Percentiles rank a stretch among this genome's conserved stretches.
Evolutionary conservation across 2,113 vertebrate species (phyloP).

Genomic region (Chaetorhynchus papuensis): DNA sequence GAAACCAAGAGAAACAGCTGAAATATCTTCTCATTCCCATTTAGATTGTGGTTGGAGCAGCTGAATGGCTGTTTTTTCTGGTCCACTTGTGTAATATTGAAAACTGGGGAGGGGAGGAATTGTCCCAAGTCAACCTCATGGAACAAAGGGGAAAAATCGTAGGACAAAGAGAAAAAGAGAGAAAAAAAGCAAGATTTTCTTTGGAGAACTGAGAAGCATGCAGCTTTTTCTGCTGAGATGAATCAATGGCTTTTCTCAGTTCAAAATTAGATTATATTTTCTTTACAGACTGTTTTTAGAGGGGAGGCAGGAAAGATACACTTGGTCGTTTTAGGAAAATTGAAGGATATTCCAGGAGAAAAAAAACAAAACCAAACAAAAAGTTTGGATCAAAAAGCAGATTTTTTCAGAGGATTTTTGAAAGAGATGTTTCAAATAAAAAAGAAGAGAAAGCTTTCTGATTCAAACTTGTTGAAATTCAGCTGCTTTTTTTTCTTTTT

Average conservation of each 20-base stretch:
- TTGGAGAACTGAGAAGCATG: background rate
- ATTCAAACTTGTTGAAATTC: background rate
- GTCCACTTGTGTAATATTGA: constrained; percentile 50
- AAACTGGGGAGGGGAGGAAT: constrained; percentile 8
- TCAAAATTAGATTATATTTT: constrained; percentile 19
- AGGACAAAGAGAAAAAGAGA: background rate
- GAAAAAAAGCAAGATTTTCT: background rate
- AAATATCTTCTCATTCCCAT: constrained; percentile 48
- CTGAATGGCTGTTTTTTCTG: constrained; percentile 52
- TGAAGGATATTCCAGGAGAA: background rate
- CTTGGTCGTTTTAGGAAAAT: background rate
- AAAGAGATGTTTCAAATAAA: background rate
- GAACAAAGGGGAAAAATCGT: constrained; percentile 8
- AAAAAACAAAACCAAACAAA: background rate
- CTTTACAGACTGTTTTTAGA: background rate
- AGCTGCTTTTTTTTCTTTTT: background rate
- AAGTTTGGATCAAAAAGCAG: background rate
- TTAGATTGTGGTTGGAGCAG: constrained; percentile 33
- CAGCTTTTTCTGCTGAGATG: background rate
- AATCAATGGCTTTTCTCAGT: background rate
- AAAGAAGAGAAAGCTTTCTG: background rate
- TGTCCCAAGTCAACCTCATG: constrained; percentile 30
- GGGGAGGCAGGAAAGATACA: background rate
- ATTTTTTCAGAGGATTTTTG: background rate
- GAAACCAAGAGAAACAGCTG: constrained; percentile 47